These are phyloP conservation scores for Eupeodes corollae DNA, from an alignment of 1,140 invertebrate species.

Conservation along the genomic window DNA sequence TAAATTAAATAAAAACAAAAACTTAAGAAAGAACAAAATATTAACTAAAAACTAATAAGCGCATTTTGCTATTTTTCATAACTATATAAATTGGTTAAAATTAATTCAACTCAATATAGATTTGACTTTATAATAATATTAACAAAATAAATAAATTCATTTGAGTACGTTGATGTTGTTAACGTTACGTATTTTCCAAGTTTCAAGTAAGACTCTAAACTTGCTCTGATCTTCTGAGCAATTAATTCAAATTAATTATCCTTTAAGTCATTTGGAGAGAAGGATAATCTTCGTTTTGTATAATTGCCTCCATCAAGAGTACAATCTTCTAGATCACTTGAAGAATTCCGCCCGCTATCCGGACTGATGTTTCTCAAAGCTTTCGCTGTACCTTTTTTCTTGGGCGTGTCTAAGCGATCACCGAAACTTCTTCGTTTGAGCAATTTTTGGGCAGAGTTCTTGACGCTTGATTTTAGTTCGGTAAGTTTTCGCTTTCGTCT, in stretches of 20 bases:
- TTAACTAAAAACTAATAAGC: too few relatives aligned
- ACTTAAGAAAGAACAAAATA: too few relatives aligned
- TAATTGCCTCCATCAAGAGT: slow-evolving; percentile 13
- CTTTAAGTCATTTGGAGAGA: slow-evolving; percentile 13
- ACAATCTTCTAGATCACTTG: slow-evolving; percentile 18
- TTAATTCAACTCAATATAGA: too few relatives aligned
- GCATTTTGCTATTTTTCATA: too few relatives aligned
- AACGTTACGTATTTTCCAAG: too few relatives aligned
- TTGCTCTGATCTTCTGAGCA: background rate
- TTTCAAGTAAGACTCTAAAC: too few relatives aligned
- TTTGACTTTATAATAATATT: too few relatives aligned
- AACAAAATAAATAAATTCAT: too few relatives aligned
- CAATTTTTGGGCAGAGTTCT: slow-evolving; percentile 25
- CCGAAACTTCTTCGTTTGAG: slow-evolving; percentile 5
- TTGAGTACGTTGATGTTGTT: too few relatives aligned
- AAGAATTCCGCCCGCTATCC: slow-evolving; percentile 33
- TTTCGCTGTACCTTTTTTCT: slow-evolving; percentile 9
- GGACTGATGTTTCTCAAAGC: slow-evolving; percentile 18
- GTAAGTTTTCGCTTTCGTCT: slow-evolving; percentile 27
- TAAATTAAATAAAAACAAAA: too few relatives aligned
- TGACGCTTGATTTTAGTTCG: slow-evolving; percentile 22
- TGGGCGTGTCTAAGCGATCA: background rate
- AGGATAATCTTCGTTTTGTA: slow-evolving; percentile 27
- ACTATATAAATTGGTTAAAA: too few relatives aligned
- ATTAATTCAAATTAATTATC: background rate